These are phyloP conservation scores for Metacarcinus magister DNA, from an alignment of 2,888 invertebrate genomes.

Conservation along the genomic window DNA sequence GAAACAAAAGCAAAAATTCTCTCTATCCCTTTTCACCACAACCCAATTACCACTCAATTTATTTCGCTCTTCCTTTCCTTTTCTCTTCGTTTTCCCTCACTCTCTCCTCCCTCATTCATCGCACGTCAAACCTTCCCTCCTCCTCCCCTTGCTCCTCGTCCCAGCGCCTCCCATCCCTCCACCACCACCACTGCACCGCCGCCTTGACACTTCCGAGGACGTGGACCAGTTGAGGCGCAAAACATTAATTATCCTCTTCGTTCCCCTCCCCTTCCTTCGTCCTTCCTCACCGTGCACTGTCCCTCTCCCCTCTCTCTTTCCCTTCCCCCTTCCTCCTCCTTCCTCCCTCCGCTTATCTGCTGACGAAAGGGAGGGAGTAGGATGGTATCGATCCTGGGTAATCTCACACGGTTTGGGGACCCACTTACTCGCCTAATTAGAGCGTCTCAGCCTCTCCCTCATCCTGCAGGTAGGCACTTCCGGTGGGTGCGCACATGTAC, in stretches of 20 bases:
- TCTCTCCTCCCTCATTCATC: background rate
- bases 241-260: background rate
- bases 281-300: background rate
- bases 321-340: background rate
- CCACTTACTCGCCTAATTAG: conserved; percentile 19
- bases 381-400: background rate
- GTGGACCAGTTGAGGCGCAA: background rate
- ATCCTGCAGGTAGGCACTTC: background rate
- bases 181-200: background rate
- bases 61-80: background rate
- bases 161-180: background rate
- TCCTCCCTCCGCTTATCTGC: background rate
- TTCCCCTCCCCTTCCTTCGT: background rate
- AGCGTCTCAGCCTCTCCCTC: background rate
- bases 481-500: background rate
- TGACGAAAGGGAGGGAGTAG: background rate
- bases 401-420: background rate
- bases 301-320: background rate
- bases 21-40: background rate
- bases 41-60: conserved; percentile 9
- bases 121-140: background rate
- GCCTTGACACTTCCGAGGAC: background rate
- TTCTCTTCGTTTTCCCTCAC: background rate
- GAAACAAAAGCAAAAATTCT: too few species aligned
- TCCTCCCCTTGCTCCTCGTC: background rate